Percentiles rank a stretch among this genome's conserved stretches.
Conservation (phyloP, 2,888 invertebrate genomes). For the Laspeyria flexula region DNA sequence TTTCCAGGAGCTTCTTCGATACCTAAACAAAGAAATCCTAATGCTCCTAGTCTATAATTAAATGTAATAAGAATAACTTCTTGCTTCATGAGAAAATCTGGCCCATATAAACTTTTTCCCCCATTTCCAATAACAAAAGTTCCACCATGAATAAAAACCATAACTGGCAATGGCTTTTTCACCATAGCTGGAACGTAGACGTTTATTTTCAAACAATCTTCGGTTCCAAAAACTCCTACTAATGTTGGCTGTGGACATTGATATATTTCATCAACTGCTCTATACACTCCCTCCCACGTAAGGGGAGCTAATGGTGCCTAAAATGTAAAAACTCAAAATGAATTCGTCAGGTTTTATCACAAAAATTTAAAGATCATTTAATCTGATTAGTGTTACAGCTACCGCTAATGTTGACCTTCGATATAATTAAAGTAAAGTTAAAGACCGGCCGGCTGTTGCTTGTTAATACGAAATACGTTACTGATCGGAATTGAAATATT, state of each 20-base stretch:
- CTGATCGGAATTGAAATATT: conserved; percentile 15
- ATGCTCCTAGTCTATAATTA: conserved; percentile 74
- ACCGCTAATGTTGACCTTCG: too few relatives aligned
- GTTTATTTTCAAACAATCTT: conserved; percentile 76
- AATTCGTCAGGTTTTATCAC: neutral
- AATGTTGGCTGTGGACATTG: conserved; percentile 64
- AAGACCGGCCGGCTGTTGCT: too few relatives aligned
- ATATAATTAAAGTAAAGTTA: too few relatives aligned
- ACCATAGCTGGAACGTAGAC: conserved; percentile 66
- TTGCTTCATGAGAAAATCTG: conserved; percentile 70
- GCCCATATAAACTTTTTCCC: conserved; percentile 69
- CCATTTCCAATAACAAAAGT: conserved; percentile 74
- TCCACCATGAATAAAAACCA: conserved; percentile 79
- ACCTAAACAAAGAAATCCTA: conserved; percentile 75
- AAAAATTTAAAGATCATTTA: too few relatives aligned
- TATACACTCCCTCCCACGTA: conserved; percentile 70
- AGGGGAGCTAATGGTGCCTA: conserved; percentile 76
- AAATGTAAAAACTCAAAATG: conserved; percentile 19
- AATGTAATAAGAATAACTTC: conserved; percentile 76
- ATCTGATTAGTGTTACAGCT: too few relatives aligned
- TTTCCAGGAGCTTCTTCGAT: conserved; percentile 79
- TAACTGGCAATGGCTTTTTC: conserved; percentile 63
- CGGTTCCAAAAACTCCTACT: conserved; percentile 61
- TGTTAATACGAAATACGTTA: too few relatives aligned
- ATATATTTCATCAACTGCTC: conserved; percentile 68